A percentile compares a stretch with the other conserved stretches of the same genome.
Evolutionary conservation across 2,113 vertebrate species (phyloP).

Genomic region (Apeltes quadracus): DNA sequence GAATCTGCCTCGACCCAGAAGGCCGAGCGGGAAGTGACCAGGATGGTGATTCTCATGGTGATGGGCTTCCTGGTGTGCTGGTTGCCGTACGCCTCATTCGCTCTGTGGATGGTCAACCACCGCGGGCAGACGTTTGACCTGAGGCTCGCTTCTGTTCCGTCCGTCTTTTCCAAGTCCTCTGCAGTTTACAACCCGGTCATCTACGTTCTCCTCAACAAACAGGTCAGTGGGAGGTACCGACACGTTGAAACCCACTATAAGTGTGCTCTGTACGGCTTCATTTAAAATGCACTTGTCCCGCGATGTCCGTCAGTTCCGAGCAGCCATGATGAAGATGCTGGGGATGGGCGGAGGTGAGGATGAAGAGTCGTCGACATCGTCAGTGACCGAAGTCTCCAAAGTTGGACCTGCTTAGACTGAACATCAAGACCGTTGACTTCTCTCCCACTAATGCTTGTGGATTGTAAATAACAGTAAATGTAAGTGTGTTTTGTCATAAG

Average conservation of each 20-base stretch:
- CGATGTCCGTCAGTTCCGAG: conserved; percentile 61
- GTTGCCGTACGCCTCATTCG: conserved; percentile 77
- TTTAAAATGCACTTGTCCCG: neutral
- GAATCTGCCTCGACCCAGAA: conserved; percentile 83
- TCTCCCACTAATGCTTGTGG: conserved; percentile 3
- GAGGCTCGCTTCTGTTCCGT: conserved; percentile 70
- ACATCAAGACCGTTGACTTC: neutral
- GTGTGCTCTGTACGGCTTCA: neutral
- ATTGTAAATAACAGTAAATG: conserved; percentile 38
- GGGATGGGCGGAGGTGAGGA: conserved; percentile 77
- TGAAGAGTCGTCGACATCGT: conserved; percentile 66
- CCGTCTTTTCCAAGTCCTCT: conserved; percentile 78
- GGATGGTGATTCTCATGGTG: conserved; percentile 83
- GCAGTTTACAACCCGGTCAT: conserved; percentile 81
- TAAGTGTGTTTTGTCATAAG: conserved; percentile 7
- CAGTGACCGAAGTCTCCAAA: conserved; percentile 80
- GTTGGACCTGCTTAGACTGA: conserved; percentile 62
- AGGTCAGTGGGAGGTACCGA: conserved; percentile 56
- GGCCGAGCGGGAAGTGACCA: conserved; percentile 81
- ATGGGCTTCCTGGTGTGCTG: conserved; percentile 81
- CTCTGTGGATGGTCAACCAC: conserved; percentile 79
- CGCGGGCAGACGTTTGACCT: conserved; percentile 73
- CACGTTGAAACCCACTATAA: neutral
- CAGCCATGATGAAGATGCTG: conserved; percentile 71
- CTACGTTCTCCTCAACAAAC: conserved; percentile 81